phyloP scores from a whole-genome alignment of 2,797 vertebrate genomes.

The Alcedo quadribrachys region DNA sequence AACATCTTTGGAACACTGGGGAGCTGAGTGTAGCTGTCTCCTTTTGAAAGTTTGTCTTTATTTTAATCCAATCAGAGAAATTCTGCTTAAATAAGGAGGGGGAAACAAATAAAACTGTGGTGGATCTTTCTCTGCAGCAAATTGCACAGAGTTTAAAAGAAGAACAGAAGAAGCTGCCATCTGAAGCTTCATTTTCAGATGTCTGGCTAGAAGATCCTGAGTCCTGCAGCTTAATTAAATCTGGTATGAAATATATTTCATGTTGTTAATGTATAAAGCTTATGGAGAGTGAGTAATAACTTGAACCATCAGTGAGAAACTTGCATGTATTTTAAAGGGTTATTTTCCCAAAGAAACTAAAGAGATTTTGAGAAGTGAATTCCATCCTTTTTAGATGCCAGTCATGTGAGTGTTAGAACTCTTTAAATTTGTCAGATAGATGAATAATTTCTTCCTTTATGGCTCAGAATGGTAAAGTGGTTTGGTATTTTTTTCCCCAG shows the following conservation, averaged over 20 bases:
- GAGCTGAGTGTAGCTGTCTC: not conserved
- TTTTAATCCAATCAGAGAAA: not conserved
- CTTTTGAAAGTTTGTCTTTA: not conserved
- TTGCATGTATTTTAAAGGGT: not conserved
- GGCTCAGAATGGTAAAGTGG: not conserved
- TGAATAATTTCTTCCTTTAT: not conserved
- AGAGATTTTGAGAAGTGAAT: not conserved
- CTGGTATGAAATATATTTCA: slow-evolving; percentile 73
- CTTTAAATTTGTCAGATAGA: not conserved
- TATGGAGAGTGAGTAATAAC: not conserved
- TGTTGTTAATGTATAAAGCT: not conserved
- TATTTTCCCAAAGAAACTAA: not conserved
- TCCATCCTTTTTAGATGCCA: not conserved
- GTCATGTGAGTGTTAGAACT: not conserved
- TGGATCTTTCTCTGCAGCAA: slow-evolving; percentile 78
- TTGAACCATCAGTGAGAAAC: not conserved
- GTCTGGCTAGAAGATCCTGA: slow-evolving; percentile 88
- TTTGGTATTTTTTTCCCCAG: not conserved
- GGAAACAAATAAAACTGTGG: not conserved
- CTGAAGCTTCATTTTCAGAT: slow-evolving; percentile 88
- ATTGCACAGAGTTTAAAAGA: slow-evolving; percentile 98
- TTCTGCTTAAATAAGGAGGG: not conserved
- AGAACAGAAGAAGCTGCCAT: slow-evolving; percentile 87
- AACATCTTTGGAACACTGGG: not conserved
- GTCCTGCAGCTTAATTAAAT: slow-evolving; percentile 80